Percentiles rank a stretch among this genome's conserved stretches.
Conservation (phyloP, 2,797 vertebrate species). For the Syndactyla subalaris region DNA sequence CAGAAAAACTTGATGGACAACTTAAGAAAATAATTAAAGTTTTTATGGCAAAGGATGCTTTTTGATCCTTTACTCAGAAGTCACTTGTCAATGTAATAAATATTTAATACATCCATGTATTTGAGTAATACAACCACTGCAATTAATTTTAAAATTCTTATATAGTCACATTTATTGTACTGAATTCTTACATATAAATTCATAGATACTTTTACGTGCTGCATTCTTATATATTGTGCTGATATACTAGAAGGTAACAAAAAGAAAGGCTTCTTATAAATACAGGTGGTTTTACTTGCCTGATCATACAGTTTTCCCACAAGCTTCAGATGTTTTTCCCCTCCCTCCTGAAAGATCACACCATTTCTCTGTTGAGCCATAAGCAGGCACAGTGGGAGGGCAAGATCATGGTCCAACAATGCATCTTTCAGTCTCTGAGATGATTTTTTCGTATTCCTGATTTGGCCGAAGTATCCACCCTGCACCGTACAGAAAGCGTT, state of each 20-base stretch:
- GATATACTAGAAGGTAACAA: not conserved
- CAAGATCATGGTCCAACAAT: slow-evolving; percentile 93
- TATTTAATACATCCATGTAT: not conserved
- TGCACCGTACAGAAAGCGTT: slow-evolving; percentile 56
- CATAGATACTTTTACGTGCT: not conserved
- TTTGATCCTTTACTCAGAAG: not conserved
- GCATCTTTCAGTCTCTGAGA: slow-evolving; percentile 97
- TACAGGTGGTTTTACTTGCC: slow-evolving; percentile 76
- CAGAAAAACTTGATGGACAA: not conserved
- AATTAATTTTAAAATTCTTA: not conserved
- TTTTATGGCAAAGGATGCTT: not conserved
- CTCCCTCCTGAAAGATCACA: slow-evolving; percentile 95
- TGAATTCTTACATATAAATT: not conserved
- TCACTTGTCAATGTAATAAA: not conserved
- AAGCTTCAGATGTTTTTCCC: slow-evolving; percentile 97
- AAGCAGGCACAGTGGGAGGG: slow-evolving; percentile 93
- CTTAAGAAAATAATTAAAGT: not conserved
- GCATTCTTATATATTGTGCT: not conserved
- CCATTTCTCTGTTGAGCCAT: slow-evolving; percentile 99
- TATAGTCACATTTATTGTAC: not conserved
- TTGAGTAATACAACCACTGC: not conserved
- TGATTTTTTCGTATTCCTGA: slow-evolving; percentile 98
- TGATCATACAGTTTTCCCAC: slow-evolving; percentile 99
- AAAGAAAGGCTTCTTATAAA: not conserved
- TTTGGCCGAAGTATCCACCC: slow-evolving; percentile 99